Conservation (phyloP, 2,113 vertebrate species). For the Silurus asotus region DNA sequence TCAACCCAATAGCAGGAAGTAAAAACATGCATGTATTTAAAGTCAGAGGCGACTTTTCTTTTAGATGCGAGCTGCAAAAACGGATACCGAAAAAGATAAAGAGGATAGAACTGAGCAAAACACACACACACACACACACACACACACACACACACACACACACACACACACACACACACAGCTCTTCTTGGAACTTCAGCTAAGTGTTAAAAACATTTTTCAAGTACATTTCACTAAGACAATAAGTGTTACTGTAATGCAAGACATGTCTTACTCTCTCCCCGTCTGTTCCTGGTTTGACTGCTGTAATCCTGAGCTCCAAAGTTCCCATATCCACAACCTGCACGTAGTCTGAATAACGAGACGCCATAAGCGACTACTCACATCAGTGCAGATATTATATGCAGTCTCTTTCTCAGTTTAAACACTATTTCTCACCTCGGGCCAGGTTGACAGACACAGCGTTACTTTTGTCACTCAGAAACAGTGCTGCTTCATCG, state of each 20-base stretch:
- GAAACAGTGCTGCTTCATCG: slow-evolving; percentile 91
- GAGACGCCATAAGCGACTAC: neutral
- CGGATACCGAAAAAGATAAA: neutral
- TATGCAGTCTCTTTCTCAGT: neutral
- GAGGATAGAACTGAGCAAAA: neutral
- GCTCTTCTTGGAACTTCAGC: too few species aligned
- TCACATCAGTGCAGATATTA: neutral
- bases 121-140: too few species aligned
- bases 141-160: too few species aligned
- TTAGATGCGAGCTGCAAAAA: neutral
- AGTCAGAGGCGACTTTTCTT: neutral
- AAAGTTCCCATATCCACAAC: slow-evolving; percentile 96
- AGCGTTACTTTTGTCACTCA: slow-evolving; percentile 91
- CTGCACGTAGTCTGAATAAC: slow-evolving; percentile 88
- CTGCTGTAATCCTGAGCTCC: slow-evolving; percentile 89
- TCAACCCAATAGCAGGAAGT: neutral
- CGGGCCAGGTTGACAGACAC: slow-evolving; percentile 85
- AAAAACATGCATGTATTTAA: neutral
- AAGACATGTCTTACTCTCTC: slow-evolving; percentile 77
- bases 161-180: too few species aligned
- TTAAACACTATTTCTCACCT: slow-evolving; percentile 70
- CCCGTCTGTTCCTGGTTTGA: slow-evolving; percentile 81
- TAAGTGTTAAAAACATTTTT: neutral
- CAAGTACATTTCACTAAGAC: neutral
- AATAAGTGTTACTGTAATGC: neutral